A percentile compares a stretch with the other conserved stretches of the same genome.
Conservation (phyloP, 2,797 vertebrate species). For the Falco naumanni region DNA sequence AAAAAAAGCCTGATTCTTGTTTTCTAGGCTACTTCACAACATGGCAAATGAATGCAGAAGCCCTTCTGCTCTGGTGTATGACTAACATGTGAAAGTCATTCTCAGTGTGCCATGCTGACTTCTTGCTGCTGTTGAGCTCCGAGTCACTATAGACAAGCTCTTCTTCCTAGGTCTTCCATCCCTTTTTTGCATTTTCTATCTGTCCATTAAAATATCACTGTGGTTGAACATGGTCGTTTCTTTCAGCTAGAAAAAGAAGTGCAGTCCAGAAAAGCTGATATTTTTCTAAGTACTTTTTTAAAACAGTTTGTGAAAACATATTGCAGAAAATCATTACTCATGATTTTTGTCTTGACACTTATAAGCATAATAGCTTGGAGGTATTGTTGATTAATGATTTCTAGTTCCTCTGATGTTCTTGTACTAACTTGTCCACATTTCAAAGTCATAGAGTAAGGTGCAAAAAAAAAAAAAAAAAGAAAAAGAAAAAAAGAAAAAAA, state of each 20-base stretch:
- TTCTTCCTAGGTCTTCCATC: background rate
- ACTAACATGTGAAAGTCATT: background rate
- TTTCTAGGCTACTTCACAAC: background rate
- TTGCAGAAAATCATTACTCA: conserved; percentile 60
- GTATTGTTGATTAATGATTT: conserved; percentile 63
- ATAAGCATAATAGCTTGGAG: conserved; percentile 44
- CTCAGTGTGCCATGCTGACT: background rate
- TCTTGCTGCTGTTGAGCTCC: background rate
- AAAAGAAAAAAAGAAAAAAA: background rate
- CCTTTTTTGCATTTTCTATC: background rate
- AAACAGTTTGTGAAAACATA: conserved; percentile 16
- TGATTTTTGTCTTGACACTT: conserved; percentile 51
- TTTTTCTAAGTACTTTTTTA: background rate
- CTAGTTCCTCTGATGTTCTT: conserved; percentile 59
- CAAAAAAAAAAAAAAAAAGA: background rate
- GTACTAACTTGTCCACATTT: conserved; percentile 50
- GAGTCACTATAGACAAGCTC: background rate
- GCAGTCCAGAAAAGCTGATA: background rate
- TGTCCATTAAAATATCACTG: background rate
- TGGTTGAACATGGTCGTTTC: background rate
- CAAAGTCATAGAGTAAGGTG: background rate
- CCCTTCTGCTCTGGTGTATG: background rate
- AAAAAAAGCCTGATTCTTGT: background rate
- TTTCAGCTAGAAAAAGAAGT: background rate
- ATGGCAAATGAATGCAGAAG: background rate